Base-by-base conservation (phyloP, 2,888 invertebrate species). In the Oeneis ivallda region DNA sequence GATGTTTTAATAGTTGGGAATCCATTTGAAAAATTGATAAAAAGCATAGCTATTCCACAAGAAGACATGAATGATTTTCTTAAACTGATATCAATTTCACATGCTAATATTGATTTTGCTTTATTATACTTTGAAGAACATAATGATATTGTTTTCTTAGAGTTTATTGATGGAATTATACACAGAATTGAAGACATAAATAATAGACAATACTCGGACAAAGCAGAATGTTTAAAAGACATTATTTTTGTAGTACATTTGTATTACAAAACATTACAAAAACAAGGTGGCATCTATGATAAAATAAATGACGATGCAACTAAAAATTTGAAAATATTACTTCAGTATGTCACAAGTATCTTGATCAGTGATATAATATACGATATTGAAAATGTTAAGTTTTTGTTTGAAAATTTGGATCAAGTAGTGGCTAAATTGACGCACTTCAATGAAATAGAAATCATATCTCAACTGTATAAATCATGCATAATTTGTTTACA, bases 191-290 rank as follows among this genome's bases (percentile, higher is more conserved):
- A 79, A 70, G 74, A 82, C 67, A 72, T 83, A 56, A 70, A 79
- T 41, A 77, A 71, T 10, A 82, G 87, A 63, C 84, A 85, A 70
- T 87, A 89, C 76, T 80, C 83, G 53, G 76, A 85, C 70, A 87
- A 84, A 72, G 71, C 70, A 47, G 79, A 81, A 58, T 83, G 79
- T 68, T 70, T 86, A 0, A 72, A 79, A 65, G 81, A 88, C 73
- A 81, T 79, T 13, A 70, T 83, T 43, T 85, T 80, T 69, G 63
- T 87, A 59, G 72, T 75, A 49, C 73, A 81, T 67, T 71, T 84
- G 50, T 78, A 75, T 60, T 76, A 68, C 11, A 82, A 78, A 78
- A 78, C 78, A 41, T 67, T 61, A 13, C 64, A 71, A 37, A 69
- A 62, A 54, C 67, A 71, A 47, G 57, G 61, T 61, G 7, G 5